Evolutionary conservation across 2,797 vertebrate genomes (phyloP).

Genomic region (Anas flavirostris): DNA sequence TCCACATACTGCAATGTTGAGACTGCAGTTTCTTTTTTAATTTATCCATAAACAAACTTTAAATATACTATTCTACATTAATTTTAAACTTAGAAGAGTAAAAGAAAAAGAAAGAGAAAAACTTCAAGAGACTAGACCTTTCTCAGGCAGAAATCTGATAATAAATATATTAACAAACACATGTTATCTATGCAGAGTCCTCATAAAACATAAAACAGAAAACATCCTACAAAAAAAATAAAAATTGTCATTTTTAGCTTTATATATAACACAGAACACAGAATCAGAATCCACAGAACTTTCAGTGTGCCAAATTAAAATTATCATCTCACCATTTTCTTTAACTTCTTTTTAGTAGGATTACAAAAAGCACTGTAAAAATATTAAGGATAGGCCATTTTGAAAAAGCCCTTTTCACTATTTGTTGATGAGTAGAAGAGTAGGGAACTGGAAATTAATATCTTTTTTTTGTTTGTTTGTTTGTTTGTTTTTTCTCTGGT

Average conservation of each 20-base stretch:
- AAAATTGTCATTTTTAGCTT: not conserved
- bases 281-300: not conserved
- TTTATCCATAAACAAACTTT: not conserved
- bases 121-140: accelerated
- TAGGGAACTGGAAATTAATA: not conserved
- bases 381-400: not conserved
- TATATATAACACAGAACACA: not conserved
- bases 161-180: not conserved
- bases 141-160: not conserved
- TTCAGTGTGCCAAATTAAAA: not conserved
- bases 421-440: constrained; percentile 10
- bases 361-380: not conserved
- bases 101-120: not conserved
- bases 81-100: not conserved
- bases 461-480: too few relatives aligned
- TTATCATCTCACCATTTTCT: not conserved
- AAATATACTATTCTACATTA: not conserved
- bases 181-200: not conserved
- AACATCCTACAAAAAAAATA: not conserved
- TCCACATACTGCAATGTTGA: not conserved
- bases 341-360: not conserved
- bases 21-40: not conserved
- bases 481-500: too few relatives aligned
- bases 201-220: not conserved
- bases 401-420: not conserved